Evolutionary conservation across 2,797 vertebrate genomes (phyloP), one percentile per base, ranked within the genome.

Genomic region (Pangasius mekongensis): DNA sequence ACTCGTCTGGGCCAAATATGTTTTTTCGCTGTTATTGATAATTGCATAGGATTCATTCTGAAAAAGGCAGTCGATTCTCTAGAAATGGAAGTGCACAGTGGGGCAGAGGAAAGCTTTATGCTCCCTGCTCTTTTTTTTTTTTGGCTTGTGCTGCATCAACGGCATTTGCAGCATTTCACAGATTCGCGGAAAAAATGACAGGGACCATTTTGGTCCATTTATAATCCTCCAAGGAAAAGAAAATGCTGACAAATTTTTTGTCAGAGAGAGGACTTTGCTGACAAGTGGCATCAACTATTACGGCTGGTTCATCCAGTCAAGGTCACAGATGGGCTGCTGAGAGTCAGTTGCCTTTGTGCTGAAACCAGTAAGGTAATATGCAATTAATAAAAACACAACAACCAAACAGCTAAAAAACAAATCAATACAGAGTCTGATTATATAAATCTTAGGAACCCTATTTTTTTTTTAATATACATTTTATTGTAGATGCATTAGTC

Each of bases 281-380:
- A 91, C 91, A 92, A 90, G 73, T 91, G 93, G 91, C 93, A 94
- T 92, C 90, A 56, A 64, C 54, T 60, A 62, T 4, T 58, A 87
- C 91, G 91, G 94, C 92, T 91, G 90, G 88, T 93, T 92, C 90
- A 89, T 93, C 92, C 64, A 84, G 90, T 91, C 92, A 93, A 94
- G 94, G 95, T 94, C 89, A 43, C 64, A 30, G 49, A 89, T 92
- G 92, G 87, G 52, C 47, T 93, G 73, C n/a, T 84, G 80, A 82
- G 77, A 85, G 88, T 89, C 87, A 89, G 78, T 84, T 43, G 20
- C 56, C 52, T 56, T 39, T 60, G 43, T 52, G 49, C 76, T 87
- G 16, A 13, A 86, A 74, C 56, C 86, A 73, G 78, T 67, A 86
- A 69, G 11, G 56, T 60, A n/a, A 2, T 43, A 54, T 81, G 30